phyloP scores from a whole-genome alignment of 2,113 vertebrate species.

The Cryptomyrus ogoouensis region DNA sequence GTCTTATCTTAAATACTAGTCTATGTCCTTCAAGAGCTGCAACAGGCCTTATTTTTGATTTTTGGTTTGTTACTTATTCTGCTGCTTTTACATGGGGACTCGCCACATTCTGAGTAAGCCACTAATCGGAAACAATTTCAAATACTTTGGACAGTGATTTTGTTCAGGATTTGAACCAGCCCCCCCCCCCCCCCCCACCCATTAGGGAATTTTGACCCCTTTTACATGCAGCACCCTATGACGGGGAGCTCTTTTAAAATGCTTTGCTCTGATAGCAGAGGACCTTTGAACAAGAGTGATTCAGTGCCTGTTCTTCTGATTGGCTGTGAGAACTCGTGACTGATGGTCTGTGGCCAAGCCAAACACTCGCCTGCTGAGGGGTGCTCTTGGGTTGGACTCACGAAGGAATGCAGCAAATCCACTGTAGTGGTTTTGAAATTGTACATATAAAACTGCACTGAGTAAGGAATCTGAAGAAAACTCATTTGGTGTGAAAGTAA shows the following conservation, averaged over 20 bases:
- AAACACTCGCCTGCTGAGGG: background rate
- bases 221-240: background rate
- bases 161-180: background rate
- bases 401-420: conserved; percentile 12
- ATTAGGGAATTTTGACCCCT: background rate
- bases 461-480: background rate
- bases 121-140: background rate
- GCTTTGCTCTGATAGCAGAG: background rate
- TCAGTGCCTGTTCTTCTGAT: background rate
- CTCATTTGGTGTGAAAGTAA: background rate
- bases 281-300: background rate
- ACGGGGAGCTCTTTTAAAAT: background rate
- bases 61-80: background rate
- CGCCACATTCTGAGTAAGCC: background rate
- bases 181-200: background rate
- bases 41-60: background rate
- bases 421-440: background rate
- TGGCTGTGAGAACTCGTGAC: background rate
- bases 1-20: background rate
- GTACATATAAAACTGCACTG: background rate
- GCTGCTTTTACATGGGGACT: background rate
- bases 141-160: background rate
- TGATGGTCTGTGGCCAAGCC: conserved; percentile 6
- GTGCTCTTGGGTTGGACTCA: background rate
- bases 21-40: background rate